Evolutionary conservation across 2,797 vertebrate species (phyloP).

Genomic region (Chaenodraco wilsoni): DNA sequence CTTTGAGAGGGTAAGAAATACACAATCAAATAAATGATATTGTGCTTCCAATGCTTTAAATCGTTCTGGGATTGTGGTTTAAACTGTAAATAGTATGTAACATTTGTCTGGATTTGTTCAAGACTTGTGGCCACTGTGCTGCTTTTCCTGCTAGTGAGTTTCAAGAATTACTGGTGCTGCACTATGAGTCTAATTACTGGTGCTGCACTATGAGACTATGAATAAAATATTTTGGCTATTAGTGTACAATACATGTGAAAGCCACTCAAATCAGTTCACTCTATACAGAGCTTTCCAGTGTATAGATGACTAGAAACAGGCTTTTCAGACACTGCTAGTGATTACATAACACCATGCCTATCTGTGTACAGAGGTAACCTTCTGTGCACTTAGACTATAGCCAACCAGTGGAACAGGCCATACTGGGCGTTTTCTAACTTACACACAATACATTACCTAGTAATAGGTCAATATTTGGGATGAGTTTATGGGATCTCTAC

Average conservation of each 20-base stretch:
- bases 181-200: neutral
- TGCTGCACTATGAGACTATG: neutral
- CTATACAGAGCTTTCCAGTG: neutral
- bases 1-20: slow-evolving; percentile 65
- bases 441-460: neutral
- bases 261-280: neutral
- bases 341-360: neutral
- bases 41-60: neutral
- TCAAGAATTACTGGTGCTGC: neutral
- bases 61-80: neutral
- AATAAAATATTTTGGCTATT: neutral
- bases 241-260: neutral
- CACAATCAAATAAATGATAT: neutral
- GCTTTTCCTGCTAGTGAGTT: neutral
- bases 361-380: slow-evolving; percentile 1
- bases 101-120: neutral
- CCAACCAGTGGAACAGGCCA: neutral
- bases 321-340: neutral
- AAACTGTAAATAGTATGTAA: neutral
- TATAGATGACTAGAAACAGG: neutral
- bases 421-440: neutral
- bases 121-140: neutral
- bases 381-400: fast-evolving
- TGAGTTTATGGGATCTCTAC: neutral
- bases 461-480: neutral